phyloP scores from a whole-genome alignment of 2,888 invertebrate species.

The Hemaris fuciformis region DNA sequence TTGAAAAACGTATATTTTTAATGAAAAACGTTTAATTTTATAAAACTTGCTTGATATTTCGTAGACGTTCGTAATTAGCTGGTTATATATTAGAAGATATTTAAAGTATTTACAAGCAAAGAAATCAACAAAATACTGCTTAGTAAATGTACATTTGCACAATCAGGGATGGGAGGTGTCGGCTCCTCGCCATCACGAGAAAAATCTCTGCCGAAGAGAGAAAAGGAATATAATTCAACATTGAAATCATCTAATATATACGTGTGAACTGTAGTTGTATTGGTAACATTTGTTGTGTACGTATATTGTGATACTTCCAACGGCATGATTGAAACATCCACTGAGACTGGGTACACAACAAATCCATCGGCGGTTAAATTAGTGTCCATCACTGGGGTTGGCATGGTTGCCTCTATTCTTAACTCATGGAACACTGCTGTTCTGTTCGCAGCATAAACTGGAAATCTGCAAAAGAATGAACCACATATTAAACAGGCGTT shows the following conservation, averaged over 20 bases:
- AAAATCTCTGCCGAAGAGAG: constrained; percentile 78
- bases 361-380: constrained; percentile 50
- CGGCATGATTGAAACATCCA: constrained; percentile 74
- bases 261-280: constrained; percentile 33
- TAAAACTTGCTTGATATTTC: no score
- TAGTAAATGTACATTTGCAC: constrained; percentile 22
- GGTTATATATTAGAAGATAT: no score
- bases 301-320: constrained; percentile 55
- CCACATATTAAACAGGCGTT: no score
- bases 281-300: constrained; percentile 34
- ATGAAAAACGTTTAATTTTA: no score
- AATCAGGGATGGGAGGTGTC: constrained; percentile 39
- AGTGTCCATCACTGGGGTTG: constrained; percentile 44
- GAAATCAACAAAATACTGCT: constrained; percentile 24
- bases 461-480: constrained; percentile 67
- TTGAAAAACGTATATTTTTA: no score
- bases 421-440: constrained; percentile 72
- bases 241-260: constrained; percentile 39
- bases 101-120: background rate
- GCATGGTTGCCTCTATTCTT: constrained; percentile 64
- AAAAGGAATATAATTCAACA: constrained; percentile 71
- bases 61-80: no score
- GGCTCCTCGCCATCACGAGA: constrained; percentile 58
- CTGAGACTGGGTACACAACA: constrained; percentile 72
- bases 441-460: constrained; percentile 55